Evolutionary conservation across 2,113 vertebrate genomes (phyloP).

Genomic region (Pluvianellus socialis): DNA sequence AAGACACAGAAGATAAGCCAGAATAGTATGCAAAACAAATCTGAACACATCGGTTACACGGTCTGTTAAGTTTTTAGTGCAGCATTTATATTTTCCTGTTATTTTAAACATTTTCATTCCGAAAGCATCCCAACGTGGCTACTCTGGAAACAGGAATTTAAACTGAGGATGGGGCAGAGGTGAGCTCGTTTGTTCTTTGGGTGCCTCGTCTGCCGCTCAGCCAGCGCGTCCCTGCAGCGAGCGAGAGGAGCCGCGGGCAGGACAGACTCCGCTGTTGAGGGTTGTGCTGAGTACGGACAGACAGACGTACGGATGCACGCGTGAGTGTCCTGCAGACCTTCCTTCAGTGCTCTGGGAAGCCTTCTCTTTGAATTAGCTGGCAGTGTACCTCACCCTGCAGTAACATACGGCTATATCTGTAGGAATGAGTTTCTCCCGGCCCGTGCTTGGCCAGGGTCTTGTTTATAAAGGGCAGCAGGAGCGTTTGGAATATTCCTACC

Average conservation of each 20-base stretch:
- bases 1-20: background rate
- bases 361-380: background rate
- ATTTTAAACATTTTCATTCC: background rate
- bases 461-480: fast-evolving
- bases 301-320: too few relatives aligned
- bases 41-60: background rate
- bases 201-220: background rate
- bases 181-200: fast-evolving
- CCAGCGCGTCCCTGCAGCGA: background rate
- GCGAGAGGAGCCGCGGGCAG: fast-evolving
- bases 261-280: fast-evolving
- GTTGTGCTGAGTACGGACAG: background rate
- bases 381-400: too few relatives aligned
- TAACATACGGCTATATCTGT: fast-evolving
- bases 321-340: background rate
- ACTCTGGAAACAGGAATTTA: background rate
- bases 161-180: background rate
- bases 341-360: background rate
- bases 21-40: background rate
- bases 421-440: background rate
- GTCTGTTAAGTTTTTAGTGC: background rate
- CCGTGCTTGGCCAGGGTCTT: background rate
- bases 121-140: background rate
- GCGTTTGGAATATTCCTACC: fast-evolving
- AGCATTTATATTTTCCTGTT: background rate